Base-by-base conservation (phyloP, 2,113 vertebrate genomes). In the Setophaga kirtlandii region DNA sequence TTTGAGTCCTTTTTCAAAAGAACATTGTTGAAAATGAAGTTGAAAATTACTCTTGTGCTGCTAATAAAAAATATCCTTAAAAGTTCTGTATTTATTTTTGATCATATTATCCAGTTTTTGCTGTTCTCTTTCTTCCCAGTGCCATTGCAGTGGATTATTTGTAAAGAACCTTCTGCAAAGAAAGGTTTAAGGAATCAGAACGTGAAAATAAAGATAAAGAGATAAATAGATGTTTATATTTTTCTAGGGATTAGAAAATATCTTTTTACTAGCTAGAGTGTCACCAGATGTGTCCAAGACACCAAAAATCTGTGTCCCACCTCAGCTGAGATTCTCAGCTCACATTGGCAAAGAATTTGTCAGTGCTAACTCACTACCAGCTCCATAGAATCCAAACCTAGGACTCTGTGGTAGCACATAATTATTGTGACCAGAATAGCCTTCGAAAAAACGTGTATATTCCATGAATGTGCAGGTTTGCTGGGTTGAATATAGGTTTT, bases 391-490 rank as follows among this genome's bases (percentile, higher is more conserved):
- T 37, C 12, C n/a, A 83, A 83, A 83, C 21, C 21, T 62, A 58
- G 18, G 8, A 18, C 33, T 75, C 70, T 94, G 10, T 33, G 56
- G 55, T 62, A 93, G 42, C 56, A n/a, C 60, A 49, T 83, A 93
- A 41, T 96, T 94, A 87, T 35, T 79, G 25, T 0, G 5, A 87
- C 52, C 31, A 63, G 75, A 93, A 95, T 60, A 92, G 18, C 33
- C 64, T 83, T 83, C 23, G 33, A 60, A 93, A 92, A 90, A 20
- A n/a, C 2, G 30, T 39, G 31, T 49, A 42, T 87, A 21, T 81
- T 90, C 44, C 60, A 86, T 47, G 70, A 95, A 76, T 83, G 92
- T 39, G 59, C 60, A 94, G 77, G n/a, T 81, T 90, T 83, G 65
- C 33, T 58, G 65, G 21, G 21, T 90, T 44, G 65, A 93, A 69